Percentiles rank a stretch among this genome's conserved stretches.
These are phyloP conservation scores for Papilio protenor DNA, from an alignment of 2,888 invertebrate species.

Conservation along the genomic window DNA sequence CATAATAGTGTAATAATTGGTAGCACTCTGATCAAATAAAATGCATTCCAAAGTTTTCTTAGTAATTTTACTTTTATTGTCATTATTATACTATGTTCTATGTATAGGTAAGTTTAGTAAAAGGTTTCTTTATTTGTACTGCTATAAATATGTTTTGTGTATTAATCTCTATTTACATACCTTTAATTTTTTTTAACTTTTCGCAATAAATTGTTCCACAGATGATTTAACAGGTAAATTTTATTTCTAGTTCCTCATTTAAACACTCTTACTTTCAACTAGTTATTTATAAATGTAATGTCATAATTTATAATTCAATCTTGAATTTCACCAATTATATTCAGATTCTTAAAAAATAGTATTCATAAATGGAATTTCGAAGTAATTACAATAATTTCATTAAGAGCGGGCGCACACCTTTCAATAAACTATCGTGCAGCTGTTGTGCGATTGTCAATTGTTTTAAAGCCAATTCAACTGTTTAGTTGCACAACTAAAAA, in stretches of 20 bases:
- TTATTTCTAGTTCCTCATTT: neutral
- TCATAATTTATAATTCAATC: too few relatives aligned
- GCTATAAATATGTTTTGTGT: neutral
- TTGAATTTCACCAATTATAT: too few relatives aligned
- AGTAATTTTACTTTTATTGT: constrained; percentile 17
- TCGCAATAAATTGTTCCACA: neutral
- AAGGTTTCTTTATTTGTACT: neutral
- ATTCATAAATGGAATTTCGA: too few relatives aligned
- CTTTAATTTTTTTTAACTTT: neutral
- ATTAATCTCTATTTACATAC: neutral
- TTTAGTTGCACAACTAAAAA: too few relatives aligned
- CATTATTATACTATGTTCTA: constrained; percentile 16
- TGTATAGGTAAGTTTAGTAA: constrained; percentile 16
- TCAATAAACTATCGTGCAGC: too few relatives aligned
- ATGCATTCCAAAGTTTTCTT: constrained; percentile 19
- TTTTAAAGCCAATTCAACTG: too few relatives aligned
- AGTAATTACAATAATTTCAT: too few relatives aligned
- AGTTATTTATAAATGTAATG: too few relatives aligned
- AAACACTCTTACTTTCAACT: too few relatives aligned
- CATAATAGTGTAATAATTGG: neutral
- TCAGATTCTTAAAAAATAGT: too few relatives aligned
- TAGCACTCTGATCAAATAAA: neutral
- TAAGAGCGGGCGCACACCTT: too few relatives aligned
- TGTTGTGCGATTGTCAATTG: too few relatives aligned
- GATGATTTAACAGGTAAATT: neutral